phyloP scores from a whole-genome alignment of 1,140 invertebrate genomes.

The Nasonia longicornis region DNA sequence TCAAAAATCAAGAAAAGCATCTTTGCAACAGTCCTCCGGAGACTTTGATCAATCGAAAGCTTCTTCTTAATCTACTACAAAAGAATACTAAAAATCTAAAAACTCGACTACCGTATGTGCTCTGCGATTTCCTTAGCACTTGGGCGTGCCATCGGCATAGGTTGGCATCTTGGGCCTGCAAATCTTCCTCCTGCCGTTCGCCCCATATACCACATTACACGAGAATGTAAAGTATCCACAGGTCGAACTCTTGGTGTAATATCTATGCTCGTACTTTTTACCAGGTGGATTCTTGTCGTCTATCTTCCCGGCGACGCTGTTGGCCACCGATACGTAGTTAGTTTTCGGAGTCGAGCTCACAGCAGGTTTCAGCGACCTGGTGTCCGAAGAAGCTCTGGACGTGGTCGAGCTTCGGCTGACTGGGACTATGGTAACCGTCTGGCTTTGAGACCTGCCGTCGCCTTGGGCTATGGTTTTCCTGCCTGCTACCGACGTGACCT shows the following conservation, averaged over 20 bases:
- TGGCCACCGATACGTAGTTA: constrained; percentile 75
- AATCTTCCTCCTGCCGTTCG: constrained; percentile 81
- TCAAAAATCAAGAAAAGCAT: not conserved
- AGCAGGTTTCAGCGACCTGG: not conserved
- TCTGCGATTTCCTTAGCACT: constrained; percentile 15
- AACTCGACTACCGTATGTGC: not conserved
- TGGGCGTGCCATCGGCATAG: constrained; percentile 71
- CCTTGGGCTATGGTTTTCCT: constrained; percentile 72
- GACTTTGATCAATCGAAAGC: constrained; percentile 18
- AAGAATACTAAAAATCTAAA: constrained; percentile 9
- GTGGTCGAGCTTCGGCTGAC: constrained; percentile 51
- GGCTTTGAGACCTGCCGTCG: constrained; percentile 73
- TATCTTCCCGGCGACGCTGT: constrained; percentile 80
- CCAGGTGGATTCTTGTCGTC: constrained; percentile 70
- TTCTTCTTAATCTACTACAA: not conserved
- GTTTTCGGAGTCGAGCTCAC: constrained; percentile 49
- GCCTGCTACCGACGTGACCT: constrained; percentile 73
- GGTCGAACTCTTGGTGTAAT: constrained; percentile 86
- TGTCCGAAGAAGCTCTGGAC: not conserved
- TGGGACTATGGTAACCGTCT: constrained; percentile 73
- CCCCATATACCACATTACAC: constrained; percentile 81
- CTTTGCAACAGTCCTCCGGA: not conserved
- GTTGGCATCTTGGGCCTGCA: constrained; percentile 80
- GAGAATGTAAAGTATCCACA: constrained; percentile 88
- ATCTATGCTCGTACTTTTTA: constrained; percentile 72